Evolutionary conservation across 2,113 vertebrate genomes (phyloP).

Genomic region (Scopus umbretta): DNA sequence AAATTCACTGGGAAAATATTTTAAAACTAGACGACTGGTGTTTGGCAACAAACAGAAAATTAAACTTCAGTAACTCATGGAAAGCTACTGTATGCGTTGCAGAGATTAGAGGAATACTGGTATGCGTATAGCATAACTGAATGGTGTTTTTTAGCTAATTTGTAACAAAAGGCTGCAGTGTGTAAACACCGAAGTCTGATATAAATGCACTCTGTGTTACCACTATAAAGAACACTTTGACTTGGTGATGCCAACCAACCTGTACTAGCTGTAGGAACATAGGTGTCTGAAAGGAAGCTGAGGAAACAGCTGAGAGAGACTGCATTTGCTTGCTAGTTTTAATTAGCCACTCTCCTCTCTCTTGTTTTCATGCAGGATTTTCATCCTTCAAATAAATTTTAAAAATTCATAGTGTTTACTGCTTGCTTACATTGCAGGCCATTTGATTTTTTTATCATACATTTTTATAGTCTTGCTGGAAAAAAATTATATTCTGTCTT

Average conservation of each 20-base stretch:
- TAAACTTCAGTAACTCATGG: not conserved
- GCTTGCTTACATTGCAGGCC: not conserved
- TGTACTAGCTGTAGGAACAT: not conserved
- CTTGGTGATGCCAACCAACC: not conserved
- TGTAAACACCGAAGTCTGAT: not conserved
- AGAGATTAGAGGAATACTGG: not conserved
- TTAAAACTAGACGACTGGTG: not conserved
- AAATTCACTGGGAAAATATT: not conserved
- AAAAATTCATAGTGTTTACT: slow-evolving; percentile 52
- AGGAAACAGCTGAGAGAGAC: not conserved
- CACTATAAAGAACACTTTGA: not conserved
- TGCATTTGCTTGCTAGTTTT: not conserved
- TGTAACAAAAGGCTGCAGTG: not conserved
- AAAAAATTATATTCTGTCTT: not conserved
- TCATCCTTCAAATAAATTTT: slow-evolving; percentile 27
- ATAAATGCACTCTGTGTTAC: not conserved
- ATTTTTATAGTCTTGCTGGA: not conserved
- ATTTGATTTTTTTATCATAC: not conserved
- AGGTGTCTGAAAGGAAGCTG: not conserved
- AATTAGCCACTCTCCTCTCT: slow-evolving; percentile 13
- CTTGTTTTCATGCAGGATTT: slow-evolving; percentile 10
- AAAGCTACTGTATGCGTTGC: not conserved
- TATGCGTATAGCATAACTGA: not conserved
- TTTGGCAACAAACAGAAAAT: not conserved
- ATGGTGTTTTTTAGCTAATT: not conserved